Evolutionary conservation across 2,113 vertebrate species (phyloP).

Genomic region (Tachysurus vachellii): DNA sequence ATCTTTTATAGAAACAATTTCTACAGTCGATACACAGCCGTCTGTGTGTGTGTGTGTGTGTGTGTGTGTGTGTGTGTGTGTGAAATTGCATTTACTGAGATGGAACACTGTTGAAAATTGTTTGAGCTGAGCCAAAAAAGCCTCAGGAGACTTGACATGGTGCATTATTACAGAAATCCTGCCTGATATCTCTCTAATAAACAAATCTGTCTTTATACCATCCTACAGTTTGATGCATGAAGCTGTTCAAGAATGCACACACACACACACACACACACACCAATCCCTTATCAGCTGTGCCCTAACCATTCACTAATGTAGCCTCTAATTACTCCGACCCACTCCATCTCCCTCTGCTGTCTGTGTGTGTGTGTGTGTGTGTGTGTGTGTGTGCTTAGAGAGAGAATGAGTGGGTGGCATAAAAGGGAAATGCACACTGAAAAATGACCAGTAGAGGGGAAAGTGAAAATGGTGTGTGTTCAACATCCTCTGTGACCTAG

Average conservation of each 20-base stretch:
- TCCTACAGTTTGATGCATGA: slow-evolving; percentile 1
- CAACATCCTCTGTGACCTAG: neutral
- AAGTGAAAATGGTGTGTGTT: slow-evolving; percentile 1
- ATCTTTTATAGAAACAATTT: neutral
- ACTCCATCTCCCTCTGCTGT: neutral
- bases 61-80: neutral
- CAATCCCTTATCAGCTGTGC: slow-evolving; percentile 4
- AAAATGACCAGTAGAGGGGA: slow-evolving; percentile 13
- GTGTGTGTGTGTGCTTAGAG: slow-evolving; percentile 3
- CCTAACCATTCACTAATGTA: neutral
- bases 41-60: too few relatives aligned
- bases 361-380: neutral
- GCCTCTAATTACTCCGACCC: slow-evolving; percentile 10
- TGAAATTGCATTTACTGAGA: slow-evolving; percentile 18
- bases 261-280: neutral
- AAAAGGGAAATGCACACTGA: slow-evolving; percentile 36
- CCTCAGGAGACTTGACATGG: neutral
- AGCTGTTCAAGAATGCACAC: neutral
- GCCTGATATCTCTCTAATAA: neutral
- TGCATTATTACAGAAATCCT: neutral
- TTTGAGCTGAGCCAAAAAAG: slow-evolving; percentile 5
- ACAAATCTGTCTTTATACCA: neutral
- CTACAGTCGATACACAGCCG: neutral
- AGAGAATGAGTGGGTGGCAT: slow-evolving; percentile 3
- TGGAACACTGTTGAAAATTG: neutral